Base-by-base conservation (phyloP, 2,113 vertebrate species). In the Eubucco bourcierii region DNA sequence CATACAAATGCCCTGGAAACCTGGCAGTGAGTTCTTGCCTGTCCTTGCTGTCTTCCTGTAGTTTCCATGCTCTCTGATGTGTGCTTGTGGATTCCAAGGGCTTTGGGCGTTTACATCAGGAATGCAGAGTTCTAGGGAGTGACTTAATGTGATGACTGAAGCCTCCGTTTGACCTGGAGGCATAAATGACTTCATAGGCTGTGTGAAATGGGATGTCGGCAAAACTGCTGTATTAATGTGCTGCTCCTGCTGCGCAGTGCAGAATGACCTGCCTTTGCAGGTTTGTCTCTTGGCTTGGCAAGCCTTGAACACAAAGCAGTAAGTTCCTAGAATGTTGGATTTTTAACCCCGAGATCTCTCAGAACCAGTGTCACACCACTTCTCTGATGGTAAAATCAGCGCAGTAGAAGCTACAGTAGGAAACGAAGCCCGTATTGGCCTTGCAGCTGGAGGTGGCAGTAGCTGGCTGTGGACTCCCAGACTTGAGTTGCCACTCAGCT, bases 1-100 rank as follows among this genome's bases (percentile, higher is more conserved):
- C 58, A 34, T 55, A 72, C 74, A 18, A 65, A 61, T 79, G 75
- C 83, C 67, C 90, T 94, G 82, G 93, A 97, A 95, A 96, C 91
- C 29, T 90, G 74, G 94, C 91, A 91, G 61, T 39, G 70, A 16
- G 14, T 44, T 87, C 72, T 39, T 88, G 68, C n/a, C 82, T 95
- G 92, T 85, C 88, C 70, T 80, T 75, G 18, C 46, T 77, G 81
- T 58, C 87, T 56, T 87, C 70, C 90, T 94, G 71, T 87, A 63
- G 59, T 92, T 85, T 84, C 53, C 61, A 33, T 80, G 76, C 66
- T 92, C 87, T 92, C 86, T 88, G 92, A 79, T 33, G 52, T 90
- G 64, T 93, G 47, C 34, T 34, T 3, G 1, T 3, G 14, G 77
- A 64, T 93, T 97, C 97, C 84, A 87, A 90, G 55, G 34, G 46